Evolutionary conservation across 1,140 invertebrate species (phyloP), one percentile per base, ranked within the genome.

Genomic region (Melipona quadrifasciata): DNA sequence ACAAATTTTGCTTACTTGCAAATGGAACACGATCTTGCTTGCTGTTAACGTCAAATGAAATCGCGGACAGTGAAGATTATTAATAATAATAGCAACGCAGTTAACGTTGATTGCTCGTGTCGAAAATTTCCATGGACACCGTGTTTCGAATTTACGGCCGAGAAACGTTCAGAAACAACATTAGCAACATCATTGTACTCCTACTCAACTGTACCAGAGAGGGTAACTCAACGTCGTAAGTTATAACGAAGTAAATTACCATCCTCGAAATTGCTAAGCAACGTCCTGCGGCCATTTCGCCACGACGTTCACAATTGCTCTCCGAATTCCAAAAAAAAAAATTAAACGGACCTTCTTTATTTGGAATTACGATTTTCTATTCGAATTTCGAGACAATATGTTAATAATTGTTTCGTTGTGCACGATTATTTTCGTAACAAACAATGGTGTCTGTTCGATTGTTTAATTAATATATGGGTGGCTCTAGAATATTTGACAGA

Each of bases 161-260:
- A 27, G 39, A 55, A 53, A 61, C 75, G 51, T 31, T 70, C 51
- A 19, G 55, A 64, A 81, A 74, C 79, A 85, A 31, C 70, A 74
- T 88, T 88, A 73, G 31, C 83, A 65, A 88, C 55, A 53, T 87
- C 73, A 87, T 87, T 85, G 73, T 85, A 72, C 65, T 39, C 24
- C 57, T 34, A 81, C 79, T 82, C 81, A 70, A 88, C 73, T 67
- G 57, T n/a, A 64, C 64, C 34, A 70, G 72, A 61, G 67, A 57
- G 73, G 80, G 53, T 80, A 67, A 55, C 19, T 79, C 39, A 47
- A 55, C 57, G 5, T 80, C 77, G 53, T 85, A 85, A 85, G 72
- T 88, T 76, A 17, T 82, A 85, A 85, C 78, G 67, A 88, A 88
- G 68, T 88, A 75, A 88, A 88, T 88, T 88, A 85, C 70, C 78